These are phyloP conservation scores for Leucoraja erinaceus DNA, from an alignment of 2,113 vertebrate genomes.

Conservation along the genomic window DNA sequence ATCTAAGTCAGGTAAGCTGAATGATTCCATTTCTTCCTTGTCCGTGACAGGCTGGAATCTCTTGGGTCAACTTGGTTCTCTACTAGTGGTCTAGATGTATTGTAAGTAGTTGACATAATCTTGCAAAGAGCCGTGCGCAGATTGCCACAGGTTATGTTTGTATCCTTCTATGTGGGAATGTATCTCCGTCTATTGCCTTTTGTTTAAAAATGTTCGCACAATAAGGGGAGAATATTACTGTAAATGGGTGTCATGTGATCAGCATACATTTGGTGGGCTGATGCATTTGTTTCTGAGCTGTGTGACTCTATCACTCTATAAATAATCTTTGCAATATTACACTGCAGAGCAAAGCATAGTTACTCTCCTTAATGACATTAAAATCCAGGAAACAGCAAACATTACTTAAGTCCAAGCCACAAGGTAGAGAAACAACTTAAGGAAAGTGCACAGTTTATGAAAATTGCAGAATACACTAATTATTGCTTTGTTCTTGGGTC, in stretches of 20 bases:
- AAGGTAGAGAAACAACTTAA: no score
- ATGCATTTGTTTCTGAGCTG: no score
- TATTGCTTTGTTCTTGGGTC: neutral
- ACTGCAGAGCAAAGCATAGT: neutral
- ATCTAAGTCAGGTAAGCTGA: neutral
- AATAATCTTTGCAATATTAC: neutral
- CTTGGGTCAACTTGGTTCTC: neutral
- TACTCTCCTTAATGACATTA: neutral
- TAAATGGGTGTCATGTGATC: no score
- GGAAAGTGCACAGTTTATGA: neutral
- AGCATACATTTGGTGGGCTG: no score
- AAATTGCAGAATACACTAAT: neutral
- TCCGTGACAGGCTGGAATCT: neutral
- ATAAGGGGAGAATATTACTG: no score
- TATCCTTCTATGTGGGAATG: neutral
- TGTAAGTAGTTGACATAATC: neutral
- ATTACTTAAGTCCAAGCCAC: no score
- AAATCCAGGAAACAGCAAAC: no score
- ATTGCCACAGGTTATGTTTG: neutral
- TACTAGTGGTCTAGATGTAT: conserved; percentile 2
- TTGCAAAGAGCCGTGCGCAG: neutral
- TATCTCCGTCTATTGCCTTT: neutral
- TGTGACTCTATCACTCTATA: no score
- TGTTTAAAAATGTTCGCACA: neutral
- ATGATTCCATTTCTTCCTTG: conserved; percentile 19